Evolutionary conservation across 2,888 invertebrate genomes (phyloP), one percentile per base, ranked within the genome.

Genomic region (Drosophila diplacantha): DNA sequence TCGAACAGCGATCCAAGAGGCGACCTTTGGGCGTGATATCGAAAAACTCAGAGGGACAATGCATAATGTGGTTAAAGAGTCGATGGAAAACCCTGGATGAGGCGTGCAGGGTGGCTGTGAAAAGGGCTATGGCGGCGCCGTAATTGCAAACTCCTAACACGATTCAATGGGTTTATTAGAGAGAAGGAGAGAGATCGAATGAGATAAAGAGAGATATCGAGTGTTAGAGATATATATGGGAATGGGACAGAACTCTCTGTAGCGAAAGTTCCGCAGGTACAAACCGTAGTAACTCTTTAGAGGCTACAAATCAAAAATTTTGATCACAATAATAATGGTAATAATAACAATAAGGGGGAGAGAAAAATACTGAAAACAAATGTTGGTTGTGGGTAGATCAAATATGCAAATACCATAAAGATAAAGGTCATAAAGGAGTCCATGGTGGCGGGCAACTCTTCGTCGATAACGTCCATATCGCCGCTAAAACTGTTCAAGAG

Each of bases 401-500:
- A 50, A 53, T 58, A 57, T 69, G 58, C 58, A 62, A 60, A 79
- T 79, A 89, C 89, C 89, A 87, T 85, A 87, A 88, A 89, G 64
- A 89, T 79, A 81, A 87, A 87, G 79, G 86, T 77, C 68, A 90
- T 77, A 85, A 89, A 88, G 78, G 87, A 85, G 70, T 90, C 89
- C 79, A 90, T 72, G 68, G 90, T 90, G 70, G 85, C 85, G 66
- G 92, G 91, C 69, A 93, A 88, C 71, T 90, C 89, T 80, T 90
- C 90, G 88, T 93, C 93, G 78, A 93, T 85, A 72, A 90, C 90
- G 81, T 92, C 91, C 83, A 92, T 89, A 87, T 93, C 93, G 89
- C 91, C 92, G 75, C 92, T 91, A 87, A 93, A 92, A 75, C 92
- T 90, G 88, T 92, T 92, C 53, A 93, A 89, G 74, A 93, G 90